phyloP scores from a whole-genome alignment of 2,797 vertebrate genomes.

The Falco naumanni region DNA sequence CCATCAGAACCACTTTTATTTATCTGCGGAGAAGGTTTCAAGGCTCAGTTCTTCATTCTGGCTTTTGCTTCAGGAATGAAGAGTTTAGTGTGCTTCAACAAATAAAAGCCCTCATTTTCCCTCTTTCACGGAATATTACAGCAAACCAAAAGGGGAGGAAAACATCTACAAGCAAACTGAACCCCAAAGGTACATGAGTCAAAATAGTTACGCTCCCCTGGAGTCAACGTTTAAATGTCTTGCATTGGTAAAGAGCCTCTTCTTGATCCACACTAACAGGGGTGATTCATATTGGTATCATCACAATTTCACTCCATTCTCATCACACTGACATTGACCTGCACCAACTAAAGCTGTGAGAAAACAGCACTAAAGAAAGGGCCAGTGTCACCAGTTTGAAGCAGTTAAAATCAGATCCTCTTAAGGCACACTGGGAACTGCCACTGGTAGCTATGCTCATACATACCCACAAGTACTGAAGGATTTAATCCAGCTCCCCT shows the following conservation, averaged over 20 bases:
- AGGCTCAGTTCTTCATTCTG: neutral
- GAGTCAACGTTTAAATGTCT: neutral
- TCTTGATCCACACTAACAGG: neutral
- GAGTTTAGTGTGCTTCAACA: neutral
- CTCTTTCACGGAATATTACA: neutral
- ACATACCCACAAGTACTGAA: neutral
- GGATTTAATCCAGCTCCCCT: neutral
- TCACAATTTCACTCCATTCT: neutral
- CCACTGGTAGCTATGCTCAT: neutral
- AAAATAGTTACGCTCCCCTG: neutral
- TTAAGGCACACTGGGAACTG: rapidly evolving
- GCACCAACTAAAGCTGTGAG: neutral
- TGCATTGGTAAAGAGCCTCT: neutral
- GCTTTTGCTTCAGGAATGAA: neutral
- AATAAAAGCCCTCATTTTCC: neutral
- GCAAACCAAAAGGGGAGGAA: neutral
- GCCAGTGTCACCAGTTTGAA: neutral
- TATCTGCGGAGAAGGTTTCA: neutral
- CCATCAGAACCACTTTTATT: neutral
- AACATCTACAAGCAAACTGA: neutral
- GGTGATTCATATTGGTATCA: neutral
- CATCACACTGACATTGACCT: neutral
- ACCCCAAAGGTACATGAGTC: neutral
- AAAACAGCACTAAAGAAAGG: neutral
- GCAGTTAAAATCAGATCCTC: neutral